Evolutionary conservation across 2,888 invertebrate genomes (phyloP), one percentile per base, ranked within the genome.

Genomic region (Nebria brevicollis): DNA sequence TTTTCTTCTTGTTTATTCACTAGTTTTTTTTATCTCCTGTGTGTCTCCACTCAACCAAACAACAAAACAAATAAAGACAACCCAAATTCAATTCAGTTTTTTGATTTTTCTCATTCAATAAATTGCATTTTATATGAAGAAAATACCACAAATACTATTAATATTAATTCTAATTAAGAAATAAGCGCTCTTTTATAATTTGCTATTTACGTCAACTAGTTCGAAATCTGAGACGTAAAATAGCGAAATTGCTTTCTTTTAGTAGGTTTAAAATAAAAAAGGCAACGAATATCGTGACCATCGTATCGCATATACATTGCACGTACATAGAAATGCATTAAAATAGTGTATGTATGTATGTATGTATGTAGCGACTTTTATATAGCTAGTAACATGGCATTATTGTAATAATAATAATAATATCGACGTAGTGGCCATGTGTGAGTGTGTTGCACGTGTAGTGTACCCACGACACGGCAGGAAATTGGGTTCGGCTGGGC

Each of bases 401-500:
- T 34, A 34, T 34, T 4, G 34, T 34, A 34, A 34, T 34, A 34
- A 34, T 34, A 34, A 34, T 34, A 34, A 34, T 34, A 34, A 34
- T 34, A 34, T 34, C 34, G 2, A 65, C 7, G 65, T 3, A 0
- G 15, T 1, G 65, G 3, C 4, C n/a, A 65, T 13, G 65, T 65
- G 65, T 65, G 66, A 25, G 11, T 25, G 15, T n/a, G 70, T 25
- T 25, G 70, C 26, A 25, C 25, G 13, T 25, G 6, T 70, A 34
- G 13, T 25, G 6, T 70, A 34, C 25, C 66, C 15, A 25, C 25
- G 66, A 26, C 26, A 70, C 70, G 25, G 15, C 70, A 25, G 70
- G 70, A 70, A 70, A 70, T 70, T 70, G 70, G 26, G 70, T 70
- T 70, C 70, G 70, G 70, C 70, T 25, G 70, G 70, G 34, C 6